Conservation (phyloP, 2,113 vertebrate genomes). For the Lipophrys pholis region DNA sequence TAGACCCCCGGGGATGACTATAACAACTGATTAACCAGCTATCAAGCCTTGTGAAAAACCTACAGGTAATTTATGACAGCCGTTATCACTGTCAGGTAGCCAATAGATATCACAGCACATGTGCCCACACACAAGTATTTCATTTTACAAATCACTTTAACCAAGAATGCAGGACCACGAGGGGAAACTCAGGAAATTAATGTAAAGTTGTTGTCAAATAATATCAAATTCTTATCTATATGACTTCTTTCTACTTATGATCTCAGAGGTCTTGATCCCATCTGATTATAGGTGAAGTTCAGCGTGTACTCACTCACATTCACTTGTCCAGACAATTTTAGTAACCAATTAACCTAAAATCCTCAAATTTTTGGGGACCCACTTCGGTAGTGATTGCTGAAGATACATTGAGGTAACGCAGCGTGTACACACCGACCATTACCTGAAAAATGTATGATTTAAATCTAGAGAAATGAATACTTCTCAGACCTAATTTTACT, state of each 20-base stretch:
- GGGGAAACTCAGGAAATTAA: neutral
- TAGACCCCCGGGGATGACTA: slow-evolving; percentile 30
- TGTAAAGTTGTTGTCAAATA: slow-evolving; percentile 14
- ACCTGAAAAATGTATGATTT: neutral
- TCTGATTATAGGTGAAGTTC: too few species aligned
- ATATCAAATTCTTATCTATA: too few species aligned
- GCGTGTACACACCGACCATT: slow-evolving; percentile 4
- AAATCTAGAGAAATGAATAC: neutral
- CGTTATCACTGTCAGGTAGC: slow-evolving; percentile 43
- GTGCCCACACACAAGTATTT: slow-evolving; percentile 1
- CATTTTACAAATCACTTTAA: neutral
- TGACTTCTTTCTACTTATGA: too few species aligned
- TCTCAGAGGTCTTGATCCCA: too few species aligned
- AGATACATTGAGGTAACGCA: neutral
- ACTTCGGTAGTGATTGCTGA: neutral
- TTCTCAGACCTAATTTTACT: neutral
- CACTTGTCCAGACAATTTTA: too few species aligned
- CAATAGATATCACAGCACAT: slow-evolving; percentile 9
- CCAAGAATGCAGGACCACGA: neutral
- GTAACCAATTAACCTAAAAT: too few species aligned
- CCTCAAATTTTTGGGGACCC: too few species aligned
- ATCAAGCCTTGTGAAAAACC: slow-evolving; percentile 46
- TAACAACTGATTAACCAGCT: slow-evolving; percentile 61
- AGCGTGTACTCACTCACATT: too few species aligned
- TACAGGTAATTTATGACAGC: slow-evolving; percentile 42